Evolutionary conservation across 2,888 invertebrate genomes (phyloP).

Genomic region (Aproaerema taeniolella): DNA sequence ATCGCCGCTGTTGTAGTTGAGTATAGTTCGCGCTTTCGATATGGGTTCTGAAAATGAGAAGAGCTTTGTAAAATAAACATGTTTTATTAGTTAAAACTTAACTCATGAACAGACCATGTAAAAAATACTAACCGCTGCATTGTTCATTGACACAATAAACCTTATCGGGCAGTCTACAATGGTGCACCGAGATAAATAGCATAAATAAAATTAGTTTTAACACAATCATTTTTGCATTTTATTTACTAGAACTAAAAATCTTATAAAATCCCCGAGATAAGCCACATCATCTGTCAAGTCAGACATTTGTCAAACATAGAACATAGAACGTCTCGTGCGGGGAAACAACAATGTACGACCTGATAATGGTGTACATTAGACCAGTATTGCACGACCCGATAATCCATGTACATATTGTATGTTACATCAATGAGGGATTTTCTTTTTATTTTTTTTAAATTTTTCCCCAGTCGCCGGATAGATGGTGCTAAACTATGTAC

Average conservation of each 20-base stretch:
- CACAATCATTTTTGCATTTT: slow-evolving; percentile 69
- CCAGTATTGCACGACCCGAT: no score
- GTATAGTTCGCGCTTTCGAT: slow-evolving; percentile 78
- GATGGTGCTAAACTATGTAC: no score
- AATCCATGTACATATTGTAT: no score
- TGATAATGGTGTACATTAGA: no score
- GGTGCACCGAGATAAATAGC: slow-evolving; percentile 46
- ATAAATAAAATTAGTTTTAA: slow-evolving; percentile 57
- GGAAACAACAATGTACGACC: no score
- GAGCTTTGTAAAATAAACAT: no score
- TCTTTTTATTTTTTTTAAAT: no score
- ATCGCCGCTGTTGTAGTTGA: slow-evolving; percentile 75
- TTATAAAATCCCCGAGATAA: slow-evolving; percentile 53
- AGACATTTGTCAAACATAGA: no score
- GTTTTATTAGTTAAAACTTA: no score
- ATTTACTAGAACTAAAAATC: slow-evolving; percentile 40
- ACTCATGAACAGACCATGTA: slow-evolving; percentile 28
- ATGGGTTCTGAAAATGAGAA: slow-evolving; percentile 71
- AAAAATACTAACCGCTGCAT: slow-evolving; percentile 79
- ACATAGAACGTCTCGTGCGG: no score
- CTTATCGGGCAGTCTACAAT: slow-evolving; percentile 79
- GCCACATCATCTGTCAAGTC: slow-evolving; percentile 75
- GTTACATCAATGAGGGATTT: no score
- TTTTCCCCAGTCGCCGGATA: no score
- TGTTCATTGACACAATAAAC: slow-evolving; percentile 83